A percentile compares a stretch with the other conserved stretches of the same genome.
Conservation (phyloP, 2,113 vertebrate species). For the Pheucticus melanocephalus region DNA sequence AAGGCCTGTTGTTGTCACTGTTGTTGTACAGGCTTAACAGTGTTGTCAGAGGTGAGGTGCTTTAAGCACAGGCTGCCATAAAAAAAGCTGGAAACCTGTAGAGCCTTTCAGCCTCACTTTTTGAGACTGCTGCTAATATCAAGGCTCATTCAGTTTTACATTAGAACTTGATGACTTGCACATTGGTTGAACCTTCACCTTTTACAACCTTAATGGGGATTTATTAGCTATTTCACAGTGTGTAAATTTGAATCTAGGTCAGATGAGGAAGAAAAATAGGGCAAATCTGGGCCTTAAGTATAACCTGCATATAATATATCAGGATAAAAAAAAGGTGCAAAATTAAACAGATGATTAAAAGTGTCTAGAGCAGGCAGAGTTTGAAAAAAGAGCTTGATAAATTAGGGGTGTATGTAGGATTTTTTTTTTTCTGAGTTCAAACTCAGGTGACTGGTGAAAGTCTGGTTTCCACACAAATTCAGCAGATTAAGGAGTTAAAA, state of each 20-base stretch:
- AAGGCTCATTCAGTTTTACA: conserved; percentile 79
- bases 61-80: conserved; percentile 13
- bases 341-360: conserved; percentile 75
- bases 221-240: conserved; percentile 82
- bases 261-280: conserved; percentile 74
- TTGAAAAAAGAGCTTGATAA: conserved; percentile 62
- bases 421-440: conserved; percentile 43
- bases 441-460: conserved; percentile 54
- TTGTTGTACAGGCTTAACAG: not conserved
- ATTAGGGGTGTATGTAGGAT: conserved; percentile 20
- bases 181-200: conserved; percentile 77
- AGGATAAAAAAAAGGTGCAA: conserved; percentile 52
- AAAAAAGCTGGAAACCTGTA: conserved; percentile 59
- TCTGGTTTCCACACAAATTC: conserved; percentile 56
- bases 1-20: conserved; percentile 4
- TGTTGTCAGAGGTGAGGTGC: conserved; percentile 11
- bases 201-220: conserved; percentile 81
- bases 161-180: conserved; percentile 77
- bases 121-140: conserved; percentile 70
- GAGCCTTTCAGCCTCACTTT: conserved; percentile 54
- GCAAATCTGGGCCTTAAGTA: conserved; percentile 67
- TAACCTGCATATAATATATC: conserved; percentile 72
- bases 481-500: conserved; percentile 69
- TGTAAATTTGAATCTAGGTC: conserved; percentile 83
- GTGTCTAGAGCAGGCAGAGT: conserved; percentile 54